phyloP scores from a whole-genome alignment of 1,140 invertebrate species.

The Sitophilus oryzae region DNA sequence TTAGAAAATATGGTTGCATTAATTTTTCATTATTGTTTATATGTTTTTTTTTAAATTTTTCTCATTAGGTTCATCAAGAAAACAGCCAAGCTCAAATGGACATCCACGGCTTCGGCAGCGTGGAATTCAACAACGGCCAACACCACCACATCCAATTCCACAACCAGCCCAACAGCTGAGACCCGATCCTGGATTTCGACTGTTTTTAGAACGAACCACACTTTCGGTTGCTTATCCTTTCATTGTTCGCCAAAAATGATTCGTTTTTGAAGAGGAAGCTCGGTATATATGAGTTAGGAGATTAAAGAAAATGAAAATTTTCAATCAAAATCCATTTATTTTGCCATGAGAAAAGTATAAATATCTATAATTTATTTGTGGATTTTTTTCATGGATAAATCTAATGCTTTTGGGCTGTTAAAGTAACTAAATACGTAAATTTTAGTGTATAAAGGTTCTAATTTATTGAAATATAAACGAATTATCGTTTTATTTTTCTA shows the following conservation, averaged over 20 bases:
- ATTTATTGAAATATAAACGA: no score
- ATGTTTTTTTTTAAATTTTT: not conserved
- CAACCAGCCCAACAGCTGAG: slow-evolving; percentile 40
- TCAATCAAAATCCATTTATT: not conserved
- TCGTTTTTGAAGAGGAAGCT: not conserved
- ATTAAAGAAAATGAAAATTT: not conserved
- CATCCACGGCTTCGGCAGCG: slow-evolving; percentile 30
- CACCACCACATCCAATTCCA: slow-evolving; percentile 42
- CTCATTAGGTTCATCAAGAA: slow-evolving; percentile 11
- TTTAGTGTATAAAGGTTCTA: no score
- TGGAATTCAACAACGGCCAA: slow-evolving; percentile 40
- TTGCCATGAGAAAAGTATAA: not conserved
- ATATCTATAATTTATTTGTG: not conserved
- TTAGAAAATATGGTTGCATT: not conserved
- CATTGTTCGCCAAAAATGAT: not conserved
- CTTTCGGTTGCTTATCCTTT: not conserved
- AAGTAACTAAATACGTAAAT: no score
- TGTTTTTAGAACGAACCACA: slow-evolving; percentile 24
- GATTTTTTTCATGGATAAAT: not conserved
- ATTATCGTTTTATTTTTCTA: no score
- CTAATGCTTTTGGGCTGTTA: no score
- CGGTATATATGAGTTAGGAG: not conserved
- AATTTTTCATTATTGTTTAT: not conserved
- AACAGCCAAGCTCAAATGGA: slow-evolving; percentile 39
- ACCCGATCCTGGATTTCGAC: slow-evolving; percentile 32